Evolutionary conservation across 2,888 invertebrate species (phyloP), one percentile per base, ranked within the genome.

Genomic region (Melipona beecheii): DNA sequence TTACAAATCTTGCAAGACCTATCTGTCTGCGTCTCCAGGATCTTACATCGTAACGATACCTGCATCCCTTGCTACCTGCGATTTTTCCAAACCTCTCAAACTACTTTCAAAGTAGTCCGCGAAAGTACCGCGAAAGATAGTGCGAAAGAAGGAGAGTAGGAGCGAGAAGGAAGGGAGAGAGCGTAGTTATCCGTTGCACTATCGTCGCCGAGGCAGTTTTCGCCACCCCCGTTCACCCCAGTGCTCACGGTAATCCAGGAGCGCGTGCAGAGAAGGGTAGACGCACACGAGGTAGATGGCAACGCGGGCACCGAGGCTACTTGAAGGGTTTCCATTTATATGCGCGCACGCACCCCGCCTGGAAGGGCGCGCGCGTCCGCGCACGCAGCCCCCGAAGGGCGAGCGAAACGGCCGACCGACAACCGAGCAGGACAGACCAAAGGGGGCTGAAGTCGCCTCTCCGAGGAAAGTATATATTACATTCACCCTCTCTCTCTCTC

Each of bases 281-380:
- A 78, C 85, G 87, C 84, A 87, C 84, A 89, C 85, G 86, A 87
- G 85, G 78, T 80, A 85, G 85, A 85, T 83, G 84, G 85, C 73
- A 84, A 83, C 85, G 82, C 85, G 79, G 86, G 82, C 70, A 85
- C 86, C 85, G 90, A 90, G 91, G 92, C 90, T 92, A 93, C 93
- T 94, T 93, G 92, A 93, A 92, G 93, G 94, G 93, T 91, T 94
- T 94, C 94, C 93, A 93, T 93, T 87, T 93, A 93, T 93, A 93
- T 91, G 92, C 93, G 91, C 91, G 90, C 91, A 90, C 91, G 91
- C 92, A 91, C 92, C 91, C 91, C 87, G 88, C 86, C 86, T 83
- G 73, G 77, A 81, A 85, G 86, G 86, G 86, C 72, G 87, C 79
- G 78, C 71, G 50, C 75, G 65, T 62, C 79, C 82, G 74, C 87